Percentiles rank a stretch among this genome's conserved stretches.
Evolutionary conservation across 2,797 vertebrate species (phyloP).

Genomic region (Carapus acus): DNA sequence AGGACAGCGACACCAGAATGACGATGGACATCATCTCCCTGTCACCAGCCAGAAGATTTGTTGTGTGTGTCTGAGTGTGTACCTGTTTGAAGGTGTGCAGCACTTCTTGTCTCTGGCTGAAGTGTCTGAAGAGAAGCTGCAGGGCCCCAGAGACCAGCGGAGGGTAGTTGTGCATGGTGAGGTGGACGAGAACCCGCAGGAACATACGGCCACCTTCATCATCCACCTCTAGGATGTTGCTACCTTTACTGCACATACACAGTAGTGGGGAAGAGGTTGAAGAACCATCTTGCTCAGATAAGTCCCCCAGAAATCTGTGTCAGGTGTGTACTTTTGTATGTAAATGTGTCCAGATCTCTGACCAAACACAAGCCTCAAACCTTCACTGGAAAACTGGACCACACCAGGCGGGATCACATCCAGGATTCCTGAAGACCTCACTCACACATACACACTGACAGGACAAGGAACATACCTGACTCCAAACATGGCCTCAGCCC

Average conservation of each 20-base stretch:
- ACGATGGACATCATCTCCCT: too few species aligned
- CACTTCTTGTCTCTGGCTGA: conserved; percentile 96
- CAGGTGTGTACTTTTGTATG: too few species aligned
- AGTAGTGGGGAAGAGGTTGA: too few species aligned
- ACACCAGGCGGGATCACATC: too few species aligned
- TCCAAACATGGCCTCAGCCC: conserved; percentile 96
- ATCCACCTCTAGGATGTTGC: conserved; percentile 94
- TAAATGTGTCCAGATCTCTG: too few species aligned
- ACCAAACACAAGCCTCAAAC: too few species aligned
- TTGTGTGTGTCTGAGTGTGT: not conserved
- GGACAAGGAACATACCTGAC: conserved; percentile 78
- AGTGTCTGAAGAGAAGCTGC: conserved; percentile 97
- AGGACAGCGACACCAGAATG: too few species aligned
- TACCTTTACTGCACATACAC: conserved; percentile 78
- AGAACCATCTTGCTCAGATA: too few species aligned
- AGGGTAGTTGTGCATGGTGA: conserved; percentile 94
- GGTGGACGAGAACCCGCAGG: conserved; percentile 87
- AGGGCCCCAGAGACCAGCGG: conserved; percentile 90
- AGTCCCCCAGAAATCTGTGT: too few species aligned
- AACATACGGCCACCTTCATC: conserved; percentile 95
- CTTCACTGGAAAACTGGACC: too few species aligned
- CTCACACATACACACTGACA: conserved; percentile 7
- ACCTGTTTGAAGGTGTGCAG: conserved; percentile 98
- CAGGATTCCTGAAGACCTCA: too few species aligned
- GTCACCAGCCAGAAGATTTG: not conserved